Evolutionary conservation across 2,797 vertebrate genomes (phyloP).

Genomic region (Sebastes paucispinis): DNA sequence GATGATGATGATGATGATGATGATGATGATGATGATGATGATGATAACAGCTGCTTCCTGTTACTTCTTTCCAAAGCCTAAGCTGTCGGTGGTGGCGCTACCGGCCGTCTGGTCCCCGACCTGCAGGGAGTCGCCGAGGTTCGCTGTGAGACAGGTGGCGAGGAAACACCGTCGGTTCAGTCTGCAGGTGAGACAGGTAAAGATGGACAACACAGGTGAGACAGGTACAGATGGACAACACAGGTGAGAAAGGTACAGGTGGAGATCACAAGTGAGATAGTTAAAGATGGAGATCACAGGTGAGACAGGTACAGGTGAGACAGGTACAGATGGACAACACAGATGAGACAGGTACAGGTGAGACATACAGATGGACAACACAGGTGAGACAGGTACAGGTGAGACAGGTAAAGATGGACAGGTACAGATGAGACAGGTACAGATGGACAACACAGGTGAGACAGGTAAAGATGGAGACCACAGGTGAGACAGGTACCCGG

Average conservation of each 20-base stretch:
- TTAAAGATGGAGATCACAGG: neutral
- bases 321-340: neutral
- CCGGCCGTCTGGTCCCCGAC: slow-evolving; percentile 58
- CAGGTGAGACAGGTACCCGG: no score
- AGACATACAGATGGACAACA: neutral
- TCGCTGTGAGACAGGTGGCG: slow-evolving; percentile 26
- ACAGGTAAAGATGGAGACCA: no score
- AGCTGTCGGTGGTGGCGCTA: neutral
- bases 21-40: neutral
- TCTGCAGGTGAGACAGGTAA: neutral
- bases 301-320: neutral
- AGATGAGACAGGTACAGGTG: neutral
- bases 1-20: neutral
- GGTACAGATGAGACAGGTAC: no score
- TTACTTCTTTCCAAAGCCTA: slow-evolving; percentile 61
- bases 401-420: neutral
- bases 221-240: neutral
- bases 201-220: neutral
- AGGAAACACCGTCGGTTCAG: neutral
- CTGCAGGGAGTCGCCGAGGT: slow-evolving; percentile 41
- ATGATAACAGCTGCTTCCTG: neutral
- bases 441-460: no score
- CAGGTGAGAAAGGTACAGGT: neutral
- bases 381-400: neutral
- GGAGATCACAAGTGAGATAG: neutral